These are phyloP conservation scores for Pogona vitticeps DNA, from an alignment of 2,113 vertebrate species.

Conservation along the genomic window DNA sequence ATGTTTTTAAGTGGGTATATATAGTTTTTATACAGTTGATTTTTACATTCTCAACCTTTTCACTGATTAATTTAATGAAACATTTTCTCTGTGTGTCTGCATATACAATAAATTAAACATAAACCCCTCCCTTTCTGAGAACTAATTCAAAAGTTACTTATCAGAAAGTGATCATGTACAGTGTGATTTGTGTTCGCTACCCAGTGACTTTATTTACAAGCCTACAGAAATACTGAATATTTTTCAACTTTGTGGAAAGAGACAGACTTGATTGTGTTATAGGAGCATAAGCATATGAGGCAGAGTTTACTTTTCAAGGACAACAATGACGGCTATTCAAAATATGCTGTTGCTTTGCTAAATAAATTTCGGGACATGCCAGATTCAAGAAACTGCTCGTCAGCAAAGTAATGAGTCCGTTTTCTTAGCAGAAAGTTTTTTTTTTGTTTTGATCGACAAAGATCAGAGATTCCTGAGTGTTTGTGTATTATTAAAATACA, in stretches of 20 bases:
- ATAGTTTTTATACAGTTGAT: background rate
- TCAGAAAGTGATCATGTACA: background rate
- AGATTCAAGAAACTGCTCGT: background rate
- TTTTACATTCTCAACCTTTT: background rate
- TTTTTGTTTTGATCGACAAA: background rate
- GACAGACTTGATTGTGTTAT: conserved; percentile 47
- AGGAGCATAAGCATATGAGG: conserved; percentile 20
- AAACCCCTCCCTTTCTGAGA: background rate
- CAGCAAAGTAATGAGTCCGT: background rate
- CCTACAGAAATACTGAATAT: conserved; percentile 36
- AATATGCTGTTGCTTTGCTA: conserved; percentile 15
- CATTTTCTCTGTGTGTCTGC: background rate
- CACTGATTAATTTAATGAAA: conserved; percentile 36
- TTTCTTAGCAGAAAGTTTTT: background rate
- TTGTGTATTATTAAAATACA: background rate
- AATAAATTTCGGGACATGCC: background rate
- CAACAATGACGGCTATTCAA: conserved; percentile 8
- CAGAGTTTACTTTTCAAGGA: conserved; percentile 40
- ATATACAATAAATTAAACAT: background rate
- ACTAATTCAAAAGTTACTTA: conserved; percentile 3
- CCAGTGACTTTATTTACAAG: background rate
- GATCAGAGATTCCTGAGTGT: background rate
- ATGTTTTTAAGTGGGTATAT: background rate
- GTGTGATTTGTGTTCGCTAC: conserved; percentile 23
- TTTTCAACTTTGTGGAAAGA: conserved; percentile 71